phyloP scores from a whole-genome alignment of 2,797 vertebrate species.

The Leptodactylus fallax region DNA sequence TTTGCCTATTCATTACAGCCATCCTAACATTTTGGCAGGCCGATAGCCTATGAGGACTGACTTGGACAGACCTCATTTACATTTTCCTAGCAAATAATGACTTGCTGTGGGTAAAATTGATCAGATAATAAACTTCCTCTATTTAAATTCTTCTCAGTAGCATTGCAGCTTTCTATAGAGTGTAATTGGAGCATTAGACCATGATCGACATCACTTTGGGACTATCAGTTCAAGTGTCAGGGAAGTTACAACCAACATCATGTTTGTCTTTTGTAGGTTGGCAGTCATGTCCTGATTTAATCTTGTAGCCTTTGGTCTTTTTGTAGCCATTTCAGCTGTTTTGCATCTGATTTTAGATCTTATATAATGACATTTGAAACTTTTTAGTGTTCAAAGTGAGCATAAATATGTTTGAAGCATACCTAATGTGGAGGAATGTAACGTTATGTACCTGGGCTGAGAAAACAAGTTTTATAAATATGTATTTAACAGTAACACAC shows the following conservation, averaged over 20 bases:
- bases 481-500: no score
- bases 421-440: no score
- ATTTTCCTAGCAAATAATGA: constrained; percentile 7
- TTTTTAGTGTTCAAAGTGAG: no score
- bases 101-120: constrained; percentile 5
- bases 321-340: no score
- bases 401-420: no score
- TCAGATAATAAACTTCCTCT: not conserved
- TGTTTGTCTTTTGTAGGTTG: not conserved
- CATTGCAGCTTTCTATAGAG: not conserved
- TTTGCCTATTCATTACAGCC: constrained; percentile 36
- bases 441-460: no score
- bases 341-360: no score
- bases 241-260: not conserved
- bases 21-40: constrained; percentile 35
- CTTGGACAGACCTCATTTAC: constrained; percentile 17
- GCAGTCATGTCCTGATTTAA: not conserved
- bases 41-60: constrained; percentile 3
- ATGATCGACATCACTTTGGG: not conserved
- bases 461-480: no score
- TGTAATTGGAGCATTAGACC: not conserved
- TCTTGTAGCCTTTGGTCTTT: not conserved
- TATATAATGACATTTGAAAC: no score
- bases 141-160: not conserved
- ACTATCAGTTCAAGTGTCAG: not conserved